Conservation (phyloP, 2,888 invertebrate genomes). For the Thecocarcelia acutangulata region DNA sequence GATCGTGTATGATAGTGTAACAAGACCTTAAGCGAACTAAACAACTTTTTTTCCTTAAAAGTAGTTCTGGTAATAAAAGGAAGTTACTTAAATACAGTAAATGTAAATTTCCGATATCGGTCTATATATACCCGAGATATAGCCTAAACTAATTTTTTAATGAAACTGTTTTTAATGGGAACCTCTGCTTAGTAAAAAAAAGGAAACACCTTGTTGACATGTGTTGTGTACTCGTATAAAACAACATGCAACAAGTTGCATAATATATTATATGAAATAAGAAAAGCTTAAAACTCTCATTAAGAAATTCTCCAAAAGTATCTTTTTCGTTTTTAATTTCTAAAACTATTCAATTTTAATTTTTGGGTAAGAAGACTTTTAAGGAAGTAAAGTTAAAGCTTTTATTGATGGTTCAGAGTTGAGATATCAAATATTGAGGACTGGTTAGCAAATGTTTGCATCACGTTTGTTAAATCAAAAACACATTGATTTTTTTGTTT, state of each 20-base stretch:
- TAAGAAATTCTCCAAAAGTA: conserved; percentile 25
- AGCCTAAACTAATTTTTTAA: no score
- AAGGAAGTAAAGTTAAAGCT: conserved; percentile 21
- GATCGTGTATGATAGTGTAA: no score
- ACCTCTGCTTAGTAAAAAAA: conserved; percentile 22
- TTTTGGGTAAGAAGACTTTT: not conserved
- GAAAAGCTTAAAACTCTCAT: not conserved
- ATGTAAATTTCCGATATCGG: no score
- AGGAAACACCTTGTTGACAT: conserved; percentile 46
- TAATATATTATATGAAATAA: conserved; percentile 9
- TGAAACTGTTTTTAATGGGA: no score
- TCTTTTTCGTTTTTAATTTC: no score
- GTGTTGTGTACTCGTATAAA: conserved; percentile 28
- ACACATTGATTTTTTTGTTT: conserved; percentile 34
- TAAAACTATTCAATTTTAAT: not conserved
- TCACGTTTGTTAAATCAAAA: conserved; percentile 62
- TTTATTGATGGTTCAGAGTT: conserved; percentile 42
- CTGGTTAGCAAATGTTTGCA: conserved; percentile 44
- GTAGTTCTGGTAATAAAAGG: no score
- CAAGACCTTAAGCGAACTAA: no score
- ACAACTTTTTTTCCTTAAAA: no score
- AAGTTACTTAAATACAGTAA: no score
- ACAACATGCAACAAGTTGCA: conserved; percentile 46
- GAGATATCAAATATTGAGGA: conserved; percentile 14
- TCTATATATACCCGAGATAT: no score